Conservation (phyloP, 1,140 invertebrate genomes). For the Drosophila melanogaster region DNA sequence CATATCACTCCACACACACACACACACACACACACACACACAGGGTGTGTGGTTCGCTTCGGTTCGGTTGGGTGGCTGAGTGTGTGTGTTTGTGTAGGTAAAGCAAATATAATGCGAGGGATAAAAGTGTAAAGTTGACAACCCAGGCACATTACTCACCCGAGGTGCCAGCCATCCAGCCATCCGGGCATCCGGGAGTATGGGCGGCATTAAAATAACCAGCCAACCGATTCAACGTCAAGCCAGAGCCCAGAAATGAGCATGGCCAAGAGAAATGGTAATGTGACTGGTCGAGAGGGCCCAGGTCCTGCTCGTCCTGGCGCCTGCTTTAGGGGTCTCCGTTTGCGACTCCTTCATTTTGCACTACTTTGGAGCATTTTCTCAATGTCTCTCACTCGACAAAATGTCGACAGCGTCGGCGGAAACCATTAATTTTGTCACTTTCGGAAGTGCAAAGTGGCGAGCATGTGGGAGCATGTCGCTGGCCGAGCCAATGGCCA, state of each 20-base stretch:
- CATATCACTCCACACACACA: constrained; percentile 65
- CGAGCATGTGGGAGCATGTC: constrained; percentile 21
- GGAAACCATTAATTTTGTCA: constrained; percentile 84
- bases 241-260: constrained; percentile 62
- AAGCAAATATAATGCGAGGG: constrained; percentile 81
- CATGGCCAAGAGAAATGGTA: constrained; percentile 80
- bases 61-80: constrained; percentile 19
- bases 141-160: constrained; percentile 81
- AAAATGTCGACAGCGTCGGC: constrained; percentile 70
- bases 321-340: constrained; percentile 24
- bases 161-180: constrained; percentile 64
- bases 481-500: constrained; percentile 43
- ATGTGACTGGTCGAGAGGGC: constrained; percentile 60
- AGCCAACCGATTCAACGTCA: constrained; percentile 80
- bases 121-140: constrained; percentile 83
- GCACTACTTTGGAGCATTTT: constrained; percentile 60
- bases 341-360: constrained; percentile 36
- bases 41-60: neutral
- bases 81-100: constrained; percentile 66
- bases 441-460: constrained; percentile 65
- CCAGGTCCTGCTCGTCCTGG: neutral
- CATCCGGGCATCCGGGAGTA: constrained; percentile 2
- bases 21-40: constrained; percentile 11
- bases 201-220: constrained; percentile 76
- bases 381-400: constrained; percentile 67